These are phyloP conservation scores for Bovichtus diacanthus DNA, from an alignment of 2,797 vertebrate genomes.

Conservation along the genomic window DNA sequence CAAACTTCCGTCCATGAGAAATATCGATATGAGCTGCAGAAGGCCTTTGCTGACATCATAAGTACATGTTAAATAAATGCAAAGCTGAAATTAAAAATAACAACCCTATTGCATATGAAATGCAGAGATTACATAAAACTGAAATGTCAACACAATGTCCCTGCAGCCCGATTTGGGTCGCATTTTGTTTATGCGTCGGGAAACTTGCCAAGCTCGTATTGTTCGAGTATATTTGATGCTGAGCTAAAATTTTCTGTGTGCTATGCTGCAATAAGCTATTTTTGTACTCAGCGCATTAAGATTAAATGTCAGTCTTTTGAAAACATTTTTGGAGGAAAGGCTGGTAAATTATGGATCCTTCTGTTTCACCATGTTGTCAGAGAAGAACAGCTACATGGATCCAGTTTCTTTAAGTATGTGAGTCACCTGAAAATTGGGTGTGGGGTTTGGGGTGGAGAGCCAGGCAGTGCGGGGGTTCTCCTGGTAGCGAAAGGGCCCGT, in stretches of 20 bases:
- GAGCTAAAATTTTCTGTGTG: not conserved
- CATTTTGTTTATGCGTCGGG: not conserved
- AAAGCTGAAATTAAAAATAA: not conserved
- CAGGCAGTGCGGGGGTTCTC: conserved; percentile 95
- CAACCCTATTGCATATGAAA: not conserved
- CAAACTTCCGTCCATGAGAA: not conserved
- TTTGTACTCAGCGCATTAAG: not conserved
- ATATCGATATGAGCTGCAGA: not conserved
- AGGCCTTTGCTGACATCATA: not conserved
- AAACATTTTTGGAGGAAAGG: conserved; percentile 4
- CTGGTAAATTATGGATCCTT: not conserved
- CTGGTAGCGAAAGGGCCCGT: conserved; percentile 95
- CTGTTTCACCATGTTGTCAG: no score
- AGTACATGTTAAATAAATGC: conserved; percentile 4
- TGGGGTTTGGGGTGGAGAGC: conserved; percentile 94
- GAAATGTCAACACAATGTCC: conserved; percentile 3
- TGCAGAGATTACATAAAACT: not conserved
- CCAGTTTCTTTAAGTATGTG: not conserved
- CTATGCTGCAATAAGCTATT: conserved; percentile 11
- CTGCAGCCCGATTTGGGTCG: not conserved
- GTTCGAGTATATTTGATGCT: not conserved
- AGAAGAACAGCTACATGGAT: not conserved
- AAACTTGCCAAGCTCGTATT: not conserved
- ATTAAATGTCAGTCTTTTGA: conserved; percentile 26
- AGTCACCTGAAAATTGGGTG: conserved; percentile 94